Evolutionary conservation across 2,888 invertebrate species (phyloP).

Genomic region (Aradus depressus): DNA sequence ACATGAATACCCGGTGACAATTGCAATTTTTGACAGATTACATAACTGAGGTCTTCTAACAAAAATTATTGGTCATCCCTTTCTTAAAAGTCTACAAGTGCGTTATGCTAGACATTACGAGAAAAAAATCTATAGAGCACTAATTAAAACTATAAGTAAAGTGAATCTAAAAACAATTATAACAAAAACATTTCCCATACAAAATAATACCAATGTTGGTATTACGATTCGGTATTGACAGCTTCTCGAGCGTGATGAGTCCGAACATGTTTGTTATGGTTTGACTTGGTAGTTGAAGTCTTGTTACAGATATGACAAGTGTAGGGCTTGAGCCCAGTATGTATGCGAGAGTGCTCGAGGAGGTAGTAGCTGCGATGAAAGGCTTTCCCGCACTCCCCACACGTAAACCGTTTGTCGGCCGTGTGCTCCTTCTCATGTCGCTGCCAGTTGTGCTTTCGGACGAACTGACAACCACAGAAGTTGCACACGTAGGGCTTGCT

Average conservation of each 20-base stretch:
- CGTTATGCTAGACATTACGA: background rate
- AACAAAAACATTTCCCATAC: background rate
- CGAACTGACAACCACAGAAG: conserved; percentile 80
- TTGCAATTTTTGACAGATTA: too few species aligned
- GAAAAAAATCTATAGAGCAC: background rate
- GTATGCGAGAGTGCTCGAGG: conserved; percentile 75
- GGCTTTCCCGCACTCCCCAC: conserved; percentile 65
- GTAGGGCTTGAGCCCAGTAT: conserved; percentile 70
- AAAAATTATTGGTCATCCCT: background rate
- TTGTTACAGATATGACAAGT: conserved; percentile 82
- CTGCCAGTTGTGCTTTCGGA: conserved; percentile 76
- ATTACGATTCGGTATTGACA: conserved; percentile 67
- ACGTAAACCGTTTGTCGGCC: conserved; percentile 58
- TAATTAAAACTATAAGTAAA: too few species aligned
- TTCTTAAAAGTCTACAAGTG: background rate
- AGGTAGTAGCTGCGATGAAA: conserved; percentile 81
- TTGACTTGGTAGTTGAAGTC: conserved; percentile 78
- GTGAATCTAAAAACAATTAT: too few species aligned
- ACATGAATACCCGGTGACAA: too few species aligned
- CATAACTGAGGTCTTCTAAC: too few species aligned
- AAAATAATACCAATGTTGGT: background rate
- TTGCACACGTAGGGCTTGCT: conserved; percentile 79
- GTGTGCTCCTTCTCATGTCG: conserved; percentile 77
- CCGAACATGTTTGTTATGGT: conserved; percentile 80
- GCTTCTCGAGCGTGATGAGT: conserved; percentile 83